Evolutionary conservation across 2,113 vertebrate species (phyloP).

Genomic region (Hystrix brachyura): DNA sequence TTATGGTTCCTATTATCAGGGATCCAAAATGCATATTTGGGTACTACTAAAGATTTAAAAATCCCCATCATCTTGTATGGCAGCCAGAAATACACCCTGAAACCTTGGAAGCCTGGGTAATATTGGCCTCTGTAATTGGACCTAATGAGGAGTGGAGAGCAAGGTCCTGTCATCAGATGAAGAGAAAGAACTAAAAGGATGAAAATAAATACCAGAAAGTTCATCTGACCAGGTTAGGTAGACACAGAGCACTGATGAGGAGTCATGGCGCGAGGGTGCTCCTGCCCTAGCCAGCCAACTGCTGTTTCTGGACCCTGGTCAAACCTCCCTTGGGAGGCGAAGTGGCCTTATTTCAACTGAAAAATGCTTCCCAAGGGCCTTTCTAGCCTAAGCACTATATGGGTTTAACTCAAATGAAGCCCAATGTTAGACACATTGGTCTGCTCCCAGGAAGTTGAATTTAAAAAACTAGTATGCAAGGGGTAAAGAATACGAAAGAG

Average conservation of each 20-base stretch:
- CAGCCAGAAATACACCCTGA: not conserved
- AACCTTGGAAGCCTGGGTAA: not conserved
- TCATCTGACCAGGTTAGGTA: not conserved
- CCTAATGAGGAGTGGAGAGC: not conserved
- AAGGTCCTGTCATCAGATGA: not conserved
- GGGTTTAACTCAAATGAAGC: not conserved
- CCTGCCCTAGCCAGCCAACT: not conserved
- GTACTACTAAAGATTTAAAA: not conserved
- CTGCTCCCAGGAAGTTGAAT: not conserved
- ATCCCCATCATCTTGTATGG: not conserved
- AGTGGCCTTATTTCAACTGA: not conserved
- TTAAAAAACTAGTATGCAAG: not conserved
- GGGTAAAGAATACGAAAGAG: not conserved
- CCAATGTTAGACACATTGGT: not conserved
- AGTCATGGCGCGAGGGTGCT: not conserved
- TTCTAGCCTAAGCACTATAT: not conserved
- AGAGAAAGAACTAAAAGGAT: not conserved
- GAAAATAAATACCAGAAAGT: not conserved
- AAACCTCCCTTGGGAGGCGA: not conserved
- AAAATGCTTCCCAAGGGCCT: not conserved
- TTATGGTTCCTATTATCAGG: not conserved
- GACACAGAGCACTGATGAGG: not conserved
- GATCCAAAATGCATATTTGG: not conserved
- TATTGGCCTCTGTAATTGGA: not conserved
- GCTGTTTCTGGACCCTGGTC: not conserved